A percentile compares a stretch with the other conserved stretches of the same genome.
phyloP scores from a whole-genome alignment of 2,888 invertebrate genomes.

The Shargacucullia verbasci region DNA sequence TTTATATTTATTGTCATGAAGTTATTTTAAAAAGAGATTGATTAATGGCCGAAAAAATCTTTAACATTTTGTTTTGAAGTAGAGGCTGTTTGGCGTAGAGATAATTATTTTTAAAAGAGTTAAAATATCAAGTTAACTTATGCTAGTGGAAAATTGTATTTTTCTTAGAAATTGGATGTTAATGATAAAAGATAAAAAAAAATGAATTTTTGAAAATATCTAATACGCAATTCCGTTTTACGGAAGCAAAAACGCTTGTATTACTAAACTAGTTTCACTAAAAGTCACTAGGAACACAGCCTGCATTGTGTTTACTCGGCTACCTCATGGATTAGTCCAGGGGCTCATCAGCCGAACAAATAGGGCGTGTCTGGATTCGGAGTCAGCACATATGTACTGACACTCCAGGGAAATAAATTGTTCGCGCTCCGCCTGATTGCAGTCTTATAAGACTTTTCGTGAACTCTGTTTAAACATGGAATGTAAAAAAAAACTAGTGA shows the following conservation, averaged over 20 bases:
- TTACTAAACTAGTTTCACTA: slow-evolving; percentile 20
- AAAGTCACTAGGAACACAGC: slow-evolving; percentile 40
- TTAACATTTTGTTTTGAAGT: slow-evolving; percentile 34
- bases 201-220: no score
- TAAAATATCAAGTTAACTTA: slow-evolving; percentile 34
- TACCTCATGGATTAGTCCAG: slow-evolving; percentile 65
- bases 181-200: no score
- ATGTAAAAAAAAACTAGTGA: slow-evolving; percentile 23
- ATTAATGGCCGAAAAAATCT: slow-evolving; percentile 32
- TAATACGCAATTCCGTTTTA: background rate
- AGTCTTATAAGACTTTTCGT: slow-evolving; percentile 75
- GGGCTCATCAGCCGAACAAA: slow-evolving; percentile 81
- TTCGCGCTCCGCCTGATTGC: slow-evolving; percentile 77
- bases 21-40: slow-evolving; percentile 3
- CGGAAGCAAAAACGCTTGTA: slow-evolving; percentile 7
- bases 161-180: no score
- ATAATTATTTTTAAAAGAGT: slow-evolving; percentile 45
- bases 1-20: slow-evolving; percentile 6
- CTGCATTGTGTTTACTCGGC: slow-evolving; percentile 51
- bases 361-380: slow-evolving; percentile 79
- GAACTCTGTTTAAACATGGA: slow-evolving; percentile 47
- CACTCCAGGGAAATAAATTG: slow-evolving; percentile 86
- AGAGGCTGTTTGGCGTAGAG: slow-evolving; percentile 36
- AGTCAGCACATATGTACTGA: slow-evolving; percentile 81
- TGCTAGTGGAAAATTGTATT: slow-evolving; percentile 9